A percentile compares a stretch with the other conserved stretches of the same genome.
These are phyloP conservation scores for Spheniscus mendiculus DNA, from an alignment of 2,113 vertebrate species.

Conservation along the genomic window DNA sequence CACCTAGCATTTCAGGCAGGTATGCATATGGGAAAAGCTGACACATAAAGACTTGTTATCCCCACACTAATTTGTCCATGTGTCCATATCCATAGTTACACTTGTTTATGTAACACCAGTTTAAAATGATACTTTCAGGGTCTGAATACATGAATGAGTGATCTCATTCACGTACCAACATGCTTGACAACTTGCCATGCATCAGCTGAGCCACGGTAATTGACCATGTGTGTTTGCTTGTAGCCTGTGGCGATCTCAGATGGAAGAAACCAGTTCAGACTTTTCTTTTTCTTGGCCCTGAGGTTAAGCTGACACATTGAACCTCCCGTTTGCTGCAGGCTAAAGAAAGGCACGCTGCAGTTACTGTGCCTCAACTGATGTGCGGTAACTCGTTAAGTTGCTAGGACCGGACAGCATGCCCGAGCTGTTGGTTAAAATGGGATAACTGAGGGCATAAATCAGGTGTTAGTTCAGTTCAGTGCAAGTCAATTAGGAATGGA, in stretches of 20 bases:
- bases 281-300: slow-evolving; percentile 16
- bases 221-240: slow-evolving; percentile 47
- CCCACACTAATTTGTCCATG: neutral
- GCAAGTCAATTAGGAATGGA: neutral
- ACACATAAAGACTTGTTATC: neutral
- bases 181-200: slow-evolving; percentile 16
- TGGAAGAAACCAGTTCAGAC: slow-evolving; percentile 28
- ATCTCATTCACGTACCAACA: slow-evolving; percentile 41
- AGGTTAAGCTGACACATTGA: neutral
- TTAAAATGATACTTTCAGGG: slow-evolving; percentile 9
- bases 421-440: neutral
- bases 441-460: neutral
- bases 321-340: neutral
- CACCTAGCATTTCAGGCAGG: neutral
- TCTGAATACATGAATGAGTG: slow-evolving; percentile 25
- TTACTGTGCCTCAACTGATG: neutral
- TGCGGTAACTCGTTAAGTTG: neutral
- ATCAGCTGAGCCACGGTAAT: slow-evolving; percentile 17
- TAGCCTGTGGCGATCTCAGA: neutral
- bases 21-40: neutral
- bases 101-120: neutral
- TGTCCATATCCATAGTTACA: neutral
- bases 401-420: neutral
- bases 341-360: neutral
- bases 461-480: slow-evolving; percentile 1